Evolutionary conservation across 2,797 vertebrate genomes (phyloP).

Genomic region (Fistularia commersonii): DNA sequence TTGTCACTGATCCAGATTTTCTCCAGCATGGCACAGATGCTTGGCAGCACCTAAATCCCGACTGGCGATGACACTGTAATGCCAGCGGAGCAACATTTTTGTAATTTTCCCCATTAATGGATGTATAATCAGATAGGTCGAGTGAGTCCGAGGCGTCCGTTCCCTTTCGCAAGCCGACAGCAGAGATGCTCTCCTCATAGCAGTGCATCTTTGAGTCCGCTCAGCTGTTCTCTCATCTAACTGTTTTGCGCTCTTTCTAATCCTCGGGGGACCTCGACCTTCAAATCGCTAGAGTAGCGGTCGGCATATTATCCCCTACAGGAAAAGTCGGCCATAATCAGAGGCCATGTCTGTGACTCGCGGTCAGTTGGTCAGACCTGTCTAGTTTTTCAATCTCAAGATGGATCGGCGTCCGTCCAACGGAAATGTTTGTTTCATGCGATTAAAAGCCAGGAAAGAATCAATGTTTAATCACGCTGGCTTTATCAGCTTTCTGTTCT

Average conservation of each 20-base stretch:
- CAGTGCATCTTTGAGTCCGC: constrained; percentile 1
- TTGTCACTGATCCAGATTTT: constrained; percentile 22
- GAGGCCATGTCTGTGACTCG: background rate
- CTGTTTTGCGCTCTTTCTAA: constrained; percentile 46
- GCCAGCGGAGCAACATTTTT: constrained; percentile 13
- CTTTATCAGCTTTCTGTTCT: constrained; percentile 20
- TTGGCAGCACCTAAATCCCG: constrained; percentile 15
- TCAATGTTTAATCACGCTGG: constrained; percentile 30
- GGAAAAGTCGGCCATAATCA: constrained; percentile 45
- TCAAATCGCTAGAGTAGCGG: constrained; percentile 42
- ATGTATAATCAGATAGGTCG: constrained; percentile 33
- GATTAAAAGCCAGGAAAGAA: constrained; percentile 23
- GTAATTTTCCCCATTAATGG: constrained; percentile 37
- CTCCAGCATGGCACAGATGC: constrained; percentile 32
- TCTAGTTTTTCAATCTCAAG: too few species aligned
- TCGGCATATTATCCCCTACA: constrained; percentile 29
- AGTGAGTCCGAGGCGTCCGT: constrained; percentile 14
- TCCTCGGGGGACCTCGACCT: constrained; percentile 48
- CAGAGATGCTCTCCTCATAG: constrained; percentile 11
- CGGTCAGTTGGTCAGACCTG: too few species aligned
- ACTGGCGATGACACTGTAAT: constrained; percentile 8
- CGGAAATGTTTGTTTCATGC: background rate
- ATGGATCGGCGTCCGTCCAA: too few species aligned
- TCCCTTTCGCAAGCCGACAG: constrained; percentile 41
- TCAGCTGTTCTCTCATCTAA: constrained; percentile 45